These are phyloP conservation scores for Drosophila kikkawai DNA, from an alignment of 1,140 invertebrate species.

Conservation along the genomic window DNA sequence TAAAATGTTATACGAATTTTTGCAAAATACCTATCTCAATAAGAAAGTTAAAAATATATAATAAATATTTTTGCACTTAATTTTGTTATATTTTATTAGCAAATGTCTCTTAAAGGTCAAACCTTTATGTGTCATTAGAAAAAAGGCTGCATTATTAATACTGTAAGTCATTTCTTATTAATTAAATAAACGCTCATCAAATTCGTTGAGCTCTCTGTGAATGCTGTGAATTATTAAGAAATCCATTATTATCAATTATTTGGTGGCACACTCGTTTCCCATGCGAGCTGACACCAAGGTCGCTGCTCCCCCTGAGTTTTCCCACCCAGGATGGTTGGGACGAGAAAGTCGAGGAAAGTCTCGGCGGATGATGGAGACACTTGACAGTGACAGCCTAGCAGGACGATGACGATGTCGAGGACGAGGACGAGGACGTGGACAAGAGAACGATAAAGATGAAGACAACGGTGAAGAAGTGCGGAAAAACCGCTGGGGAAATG, in stretches of 20 bases:
- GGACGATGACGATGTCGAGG: not conserved
- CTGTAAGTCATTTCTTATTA: slow-evolving; percentile 8
- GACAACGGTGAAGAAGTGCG: slow-evolving; percentile 14
- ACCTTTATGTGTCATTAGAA: not conserved
- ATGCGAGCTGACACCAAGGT: slow-evolving; percentile 43
- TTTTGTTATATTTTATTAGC: not conserved
- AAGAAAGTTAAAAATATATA: no score
- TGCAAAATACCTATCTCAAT: not conserved
- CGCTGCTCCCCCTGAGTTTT: slow-evolving; percentile 7
- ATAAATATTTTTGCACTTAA: no score
- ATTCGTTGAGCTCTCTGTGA: slow-evolving; percentile 8
- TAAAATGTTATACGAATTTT: not conserved
- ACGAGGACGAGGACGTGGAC: not conserved
- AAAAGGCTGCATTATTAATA: not conserved
- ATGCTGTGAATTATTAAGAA: slow-evolving; percentile 36
- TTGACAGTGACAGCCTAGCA: slow-evolving; percentile 44
- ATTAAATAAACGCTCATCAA: slow-evolving; percentile 28
- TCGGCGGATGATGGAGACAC: slow-evolving; percentile 39
- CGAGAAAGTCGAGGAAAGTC: slow-evolving; percentile 12
- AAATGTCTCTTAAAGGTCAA: not conserved
- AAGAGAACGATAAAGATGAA: slow-evolving; percentile 2
- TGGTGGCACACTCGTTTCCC: slow-evolving; percentile 28
- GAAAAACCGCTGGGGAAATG: slow-evolving; percentile 39
- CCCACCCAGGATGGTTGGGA: slow-evolving; percentile 8
- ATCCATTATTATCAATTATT: slow-evolving; percentile 53